phyloP scores from a whole-genome alignment of 2,797 vertebrate species.

The Pangasius krempfi region DNA sequence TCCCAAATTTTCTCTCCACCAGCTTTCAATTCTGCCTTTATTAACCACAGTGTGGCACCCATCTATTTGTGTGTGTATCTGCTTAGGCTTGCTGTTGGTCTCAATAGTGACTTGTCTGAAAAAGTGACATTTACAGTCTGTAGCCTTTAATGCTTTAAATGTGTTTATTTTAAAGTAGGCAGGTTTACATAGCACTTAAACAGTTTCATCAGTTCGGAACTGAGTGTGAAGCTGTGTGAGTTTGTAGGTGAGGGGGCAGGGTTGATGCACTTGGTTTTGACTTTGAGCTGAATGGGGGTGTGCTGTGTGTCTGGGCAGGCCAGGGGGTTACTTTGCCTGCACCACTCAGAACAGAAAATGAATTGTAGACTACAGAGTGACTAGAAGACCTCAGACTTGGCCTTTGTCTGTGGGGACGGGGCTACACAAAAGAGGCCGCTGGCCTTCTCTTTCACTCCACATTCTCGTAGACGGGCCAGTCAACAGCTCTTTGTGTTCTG shows the following conservation, averaged over 20 bases:
- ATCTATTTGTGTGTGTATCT: neutral
- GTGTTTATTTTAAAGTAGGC: too few species aligned
- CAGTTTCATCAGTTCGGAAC: neutral
- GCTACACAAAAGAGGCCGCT: slow-evolving; percentile 42
- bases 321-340: slow-evolving; percentile 25
- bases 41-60: neutral
- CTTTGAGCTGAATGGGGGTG: slow-evolving; percentile 37
- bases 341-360: slow-evolving; percentile 34
- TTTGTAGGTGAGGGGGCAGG: neutral
- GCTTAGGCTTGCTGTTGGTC: neutral
- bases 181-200: neutral
- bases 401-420: slow-evolving; percentile 44
- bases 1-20: neutral
- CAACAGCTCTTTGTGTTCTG: slow-evolving; percentile 47
- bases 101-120: neutral
- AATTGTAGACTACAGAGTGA: slow-evolving; percentile 26
- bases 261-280: slow-evolving; percentile 48
- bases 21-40: neutral
- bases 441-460: slow-evolving; percentile 38
- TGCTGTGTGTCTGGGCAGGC: slow-evolving; percentile 41
- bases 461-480: slow-evolving; percentile 39
- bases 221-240: neutral
- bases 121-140: neutral
- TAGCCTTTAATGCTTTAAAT: neutral
- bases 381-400: slow-evolving; percentile 39